Evolutionary conservation across 2,113 vertebrate genomes (phyloP).

Genomic region (Amphilophus citrinellus): DNA sequence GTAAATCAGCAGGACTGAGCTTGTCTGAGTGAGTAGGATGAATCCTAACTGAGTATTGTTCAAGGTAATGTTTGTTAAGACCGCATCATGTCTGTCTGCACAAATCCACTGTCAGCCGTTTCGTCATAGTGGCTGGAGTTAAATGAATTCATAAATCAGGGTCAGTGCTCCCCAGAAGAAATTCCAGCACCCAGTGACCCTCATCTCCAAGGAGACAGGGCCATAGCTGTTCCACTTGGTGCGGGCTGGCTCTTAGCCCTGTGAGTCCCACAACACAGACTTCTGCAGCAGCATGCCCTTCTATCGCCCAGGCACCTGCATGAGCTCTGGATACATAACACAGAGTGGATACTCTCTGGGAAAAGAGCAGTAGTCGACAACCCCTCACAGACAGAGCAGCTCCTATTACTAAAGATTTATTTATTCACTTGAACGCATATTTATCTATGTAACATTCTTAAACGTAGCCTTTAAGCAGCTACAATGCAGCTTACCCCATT

Average conservation of each 20-base stretch:
- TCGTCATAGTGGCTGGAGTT: conserved; percentile 54
- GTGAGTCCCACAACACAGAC: conserved; percentile 44
- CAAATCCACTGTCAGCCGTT: conserved; percentile 60
- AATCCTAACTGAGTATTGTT: conserved; percentile 54
- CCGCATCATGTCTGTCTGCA: conserved; percentile 39
- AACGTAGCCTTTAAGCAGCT: not conserved
- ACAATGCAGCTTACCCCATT: not conserved
- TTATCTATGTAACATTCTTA: not conserved
- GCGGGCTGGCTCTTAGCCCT: conserved; percentile 56
- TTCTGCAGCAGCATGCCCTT: conserved; percentile 59
- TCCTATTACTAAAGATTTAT: conserved; percentile 15
- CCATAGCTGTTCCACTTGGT: conserved; percentile 34
- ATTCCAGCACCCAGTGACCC: conserved; percentile 75
- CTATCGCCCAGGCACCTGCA: conserved; percentile 64
- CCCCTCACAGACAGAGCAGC: conserved; percentile 23
- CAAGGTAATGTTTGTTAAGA: conserved; percentile 45
- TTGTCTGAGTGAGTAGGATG: conserved; percentile 51
- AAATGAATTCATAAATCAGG: conserved; percentile 83
- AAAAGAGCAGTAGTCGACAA: conserved; percentile 15
- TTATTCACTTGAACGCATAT: not conserved
- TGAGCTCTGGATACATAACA: conserved; percentile 35
- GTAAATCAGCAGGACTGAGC: conserved; percentile 60
- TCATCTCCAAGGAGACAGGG: conserved; percentile 75
- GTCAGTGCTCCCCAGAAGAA: conserved; percentile 69
- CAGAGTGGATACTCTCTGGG: conserved; percentile 52